These are phyloP conservation scores for Myocastor coypus DNA, from an alignment of 2,113 vertebrate species.

Conservation along the genomic window DNA sequence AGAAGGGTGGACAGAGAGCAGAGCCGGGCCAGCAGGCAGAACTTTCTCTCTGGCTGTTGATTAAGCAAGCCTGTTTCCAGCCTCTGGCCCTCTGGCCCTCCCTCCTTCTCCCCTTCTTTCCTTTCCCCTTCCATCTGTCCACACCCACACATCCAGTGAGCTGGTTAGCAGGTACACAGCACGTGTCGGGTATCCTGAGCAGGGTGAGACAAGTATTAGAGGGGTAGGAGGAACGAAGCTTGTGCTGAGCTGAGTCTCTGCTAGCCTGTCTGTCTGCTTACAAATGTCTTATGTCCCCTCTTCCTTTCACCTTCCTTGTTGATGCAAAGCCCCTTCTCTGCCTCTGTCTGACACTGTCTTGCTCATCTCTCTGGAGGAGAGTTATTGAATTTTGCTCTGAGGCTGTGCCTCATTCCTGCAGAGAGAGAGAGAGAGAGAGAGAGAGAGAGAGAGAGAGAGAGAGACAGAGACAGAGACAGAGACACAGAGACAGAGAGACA, in stretches of 20 bases:
- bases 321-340: not conserved
- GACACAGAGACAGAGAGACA: too few species aligned
- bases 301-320: conserved; percentile 22
- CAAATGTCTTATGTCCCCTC: not conserved
- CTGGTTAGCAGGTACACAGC: not conserved
- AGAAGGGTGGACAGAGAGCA: not conserved
- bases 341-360: conserved; percentile 45
- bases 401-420: conserved; percentile 65
- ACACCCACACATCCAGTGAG: not conserved
- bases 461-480: too few species aligned
- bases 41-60: not conserved
- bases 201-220: not conserved
- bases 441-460: too few species aligned
- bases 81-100: not conserved
- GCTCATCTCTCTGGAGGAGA: conserved; percentile 65
- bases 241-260: not conserved
- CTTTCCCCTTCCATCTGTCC: not conserved
- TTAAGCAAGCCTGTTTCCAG: not conserved
- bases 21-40: not conserved
- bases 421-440: not conserved
- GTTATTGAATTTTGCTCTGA: conserved; percentile 72
- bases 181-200: not conserved
- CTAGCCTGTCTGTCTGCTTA: not conserved
- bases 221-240: not conserved
- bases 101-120: not conserved